Percentiles rank a stretch among this genome's conserved stretches.
These are phyloP conservation scores for Cichladusa arquata DNA, from an alignment of 2,113 vertebrate species.

Conservation along the genomic window DNA sequence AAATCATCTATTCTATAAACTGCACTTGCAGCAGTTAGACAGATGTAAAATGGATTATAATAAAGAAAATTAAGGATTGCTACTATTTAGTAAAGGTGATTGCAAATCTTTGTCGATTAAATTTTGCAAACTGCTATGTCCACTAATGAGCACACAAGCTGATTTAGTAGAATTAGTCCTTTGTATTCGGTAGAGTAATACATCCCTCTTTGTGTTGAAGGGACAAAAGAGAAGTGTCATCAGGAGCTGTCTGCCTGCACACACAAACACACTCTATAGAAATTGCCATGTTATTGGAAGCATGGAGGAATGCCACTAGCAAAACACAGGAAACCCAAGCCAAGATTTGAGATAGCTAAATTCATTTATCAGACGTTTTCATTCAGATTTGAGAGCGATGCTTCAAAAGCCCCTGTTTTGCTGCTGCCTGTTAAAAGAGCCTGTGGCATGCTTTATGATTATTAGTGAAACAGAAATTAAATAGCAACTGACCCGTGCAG, in stretches of 20 bases:
- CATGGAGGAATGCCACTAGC: constrained; percentile 23
- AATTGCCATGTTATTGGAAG: not conserved
- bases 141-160: constrained; percentile 7
- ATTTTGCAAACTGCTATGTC: constrained; percentile 14
- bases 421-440: not conserved
- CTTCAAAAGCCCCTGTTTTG: constrained; percentile 8
- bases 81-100: not conserved
- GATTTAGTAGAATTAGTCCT: constrained; percentile 41
- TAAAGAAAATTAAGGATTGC: not conserved
- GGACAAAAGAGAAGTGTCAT: constrained; percentile 41
- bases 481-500: constrained; percentile 31
- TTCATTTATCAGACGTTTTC: not conserved
- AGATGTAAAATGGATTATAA: not conserved
- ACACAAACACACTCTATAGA: constrained; percentile 30
- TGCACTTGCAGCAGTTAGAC: not conserved
- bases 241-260: constrained; percentile 2
- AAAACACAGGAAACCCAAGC: constrained; percentile 37
- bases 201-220: constrained; percentile 25
- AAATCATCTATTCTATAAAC: not conserved
- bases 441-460: constrained; percentile 48
- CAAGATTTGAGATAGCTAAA: constrained; percentile 22
- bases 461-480: constrained; percentile 56
- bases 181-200: not conserved
- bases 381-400: not conserved
- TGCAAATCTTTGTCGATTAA: not conserved